phyloP scores from a whole-genome alignment of 2,113 vertebrate species.

The Reinhardtius hippoglossoides region DNA sequence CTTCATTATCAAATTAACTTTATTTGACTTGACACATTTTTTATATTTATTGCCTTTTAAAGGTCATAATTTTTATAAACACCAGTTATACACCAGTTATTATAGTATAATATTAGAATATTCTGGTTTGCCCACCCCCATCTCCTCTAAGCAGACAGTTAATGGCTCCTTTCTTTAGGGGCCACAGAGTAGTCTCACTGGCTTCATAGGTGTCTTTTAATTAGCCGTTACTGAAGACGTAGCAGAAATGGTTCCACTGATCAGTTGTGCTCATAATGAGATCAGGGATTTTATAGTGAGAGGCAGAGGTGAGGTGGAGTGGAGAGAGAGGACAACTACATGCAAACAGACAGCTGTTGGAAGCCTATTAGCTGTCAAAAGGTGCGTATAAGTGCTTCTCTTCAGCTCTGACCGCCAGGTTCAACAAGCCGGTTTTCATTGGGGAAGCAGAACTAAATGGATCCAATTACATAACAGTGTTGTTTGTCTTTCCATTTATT shows the following conservation, averaged over 20 bases:
- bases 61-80: neutral
- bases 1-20: neutral
- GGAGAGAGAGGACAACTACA: slow-evolving; percentile 2
- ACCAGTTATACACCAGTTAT: neutral
- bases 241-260: slow-evolving; percentile 61
- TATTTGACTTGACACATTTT: neutral
- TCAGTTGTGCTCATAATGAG: slow-evolving; percentile 73
- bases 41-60: neutral
- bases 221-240: slow-evolving; percentile 70
- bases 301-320: neutral
- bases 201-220: slow-evolving; percentile 71
- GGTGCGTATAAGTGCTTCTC: neutral
- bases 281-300: slow-evolving; percentile 54
- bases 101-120: neutral
- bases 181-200: slow-evolving; percentile 7
- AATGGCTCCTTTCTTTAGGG: slow-evolving; percentile 14
- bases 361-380: neutral
- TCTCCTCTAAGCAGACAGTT: neutral
- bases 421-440: neutral
- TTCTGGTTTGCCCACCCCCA: neutral
- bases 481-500: neutral
- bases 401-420: neutral
- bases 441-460: neutral
- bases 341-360: slow-evolving; percentile 7
- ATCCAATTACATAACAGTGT: neutral